These are phyloP conservation scores for Alligator sinensis DNA, from an alignment of 2,113 vertebrate genomes.

Conservation along the genomic window DNA sequence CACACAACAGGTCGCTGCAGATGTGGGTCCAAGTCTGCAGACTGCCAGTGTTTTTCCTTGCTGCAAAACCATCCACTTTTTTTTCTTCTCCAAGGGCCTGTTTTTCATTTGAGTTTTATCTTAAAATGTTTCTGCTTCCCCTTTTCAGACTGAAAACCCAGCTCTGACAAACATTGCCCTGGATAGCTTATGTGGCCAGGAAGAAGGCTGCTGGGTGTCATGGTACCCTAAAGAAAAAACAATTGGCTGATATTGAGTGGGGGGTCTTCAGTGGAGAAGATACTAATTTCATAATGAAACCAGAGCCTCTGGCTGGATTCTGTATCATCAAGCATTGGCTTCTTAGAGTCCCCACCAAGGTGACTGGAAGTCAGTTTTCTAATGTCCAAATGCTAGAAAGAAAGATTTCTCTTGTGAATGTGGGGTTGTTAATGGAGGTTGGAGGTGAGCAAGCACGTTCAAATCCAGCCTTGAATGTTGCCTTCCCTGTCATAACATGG, in stretches of 20 bases:
- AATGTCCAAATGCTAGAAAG: not conserved
- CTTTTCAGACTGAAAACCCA: not conserved
- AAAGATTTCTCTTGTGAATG: rapidly evolving
- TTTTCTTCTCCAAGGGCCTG: not conserved
- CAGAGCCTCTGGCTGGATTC: not conserved
- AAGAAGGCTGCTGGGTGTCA: not conserved
- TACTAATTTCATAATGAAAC: not conserved
- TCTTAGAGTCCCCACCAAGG: not conserved
- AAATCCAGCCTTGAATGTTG: not conserved
- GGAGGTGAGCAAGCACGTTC: not conserved
- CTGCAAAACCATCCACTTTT: not conserved
- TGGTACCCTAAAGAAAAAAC: not conserved
- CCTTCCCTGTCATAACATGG: not conserved
- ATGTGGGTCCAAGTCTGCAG: not conserved
- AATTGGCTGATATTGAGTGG: not conserved
- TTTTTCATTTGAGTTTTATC: not conserved
- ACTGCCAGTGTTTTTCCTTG: not conserved
- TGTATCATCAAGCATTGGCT: not conserved
- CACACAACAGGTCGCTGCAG: rapidly evolving
- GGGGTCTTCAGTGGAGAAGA: not conserved
- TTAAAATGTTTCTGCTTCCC: not conserved
- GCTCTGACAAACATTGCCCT: rapidly evolving
- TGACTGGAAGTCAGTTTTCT: not conserved
- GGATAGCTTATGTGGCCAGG: rapidly evolving
- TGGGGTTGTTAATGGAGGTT: not conserved